Conservation (phyloP, 2,113 vertebrate genomes). For the Lycaon pictus region DNA sequence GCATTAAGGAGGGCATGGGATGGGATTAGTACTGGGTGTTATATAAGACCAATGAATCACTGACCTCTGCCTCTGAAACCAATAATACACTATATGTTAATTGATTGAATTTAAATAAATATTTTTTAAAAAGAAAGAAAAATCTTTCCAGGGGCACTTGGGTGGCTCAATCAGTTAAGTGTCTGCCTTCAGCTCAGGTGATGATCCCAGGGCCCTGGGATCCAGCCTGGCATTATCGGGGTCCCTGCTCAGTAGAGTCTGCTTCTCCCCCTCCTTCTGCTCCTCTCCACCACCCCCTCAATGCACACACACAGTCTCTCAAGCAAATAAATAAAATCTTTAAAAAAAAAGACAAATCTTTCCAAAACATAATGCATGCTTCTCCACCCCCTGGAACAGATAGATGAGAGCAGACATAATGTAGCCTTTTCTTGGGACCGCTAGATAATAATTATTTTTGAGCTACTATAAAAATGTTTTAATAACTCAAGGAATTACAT, state of each 20-base stretch:
- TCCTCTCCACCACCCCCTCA: background rate
- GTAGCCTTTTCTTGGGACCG: background rate
- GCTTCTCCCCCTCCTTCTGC: background rate
- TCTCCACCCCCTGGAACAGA: background rate
- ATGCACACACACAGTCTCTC: background rate
- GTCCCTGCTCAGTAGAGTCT: background rate
- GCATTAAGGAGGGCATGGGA: background rate
- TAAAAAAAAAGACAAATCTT: background rate
- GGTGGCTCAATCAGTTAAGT: background rate
- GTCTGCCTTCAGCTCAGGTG: background rate
- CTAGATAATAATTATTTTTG: background rate
- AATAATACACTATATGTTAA: background rate
- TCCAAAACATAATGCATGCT: background rate
- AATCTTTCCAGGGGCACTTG: background rate
- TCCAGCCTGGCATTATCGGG: background rate
- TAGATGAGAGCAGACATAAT: background rate
- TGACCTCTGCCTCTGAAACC: background rate
- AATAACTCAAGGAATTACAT: conserved; percentile 46
- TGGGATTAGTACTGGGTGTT: background rate
- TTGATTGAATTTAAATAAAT: background rate
- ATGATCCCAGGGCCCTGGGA: background rate
- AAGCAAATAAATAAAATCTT: background rate
- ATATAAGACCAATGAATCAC: background rate
- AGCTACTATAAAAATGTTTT: conserved; percentile 21
- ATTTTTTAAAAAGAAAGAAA: background rate